Evolutionary conservation across 2,113 vertebrate species (phyloP).

Genomic region (Colius striatus): DNA sequence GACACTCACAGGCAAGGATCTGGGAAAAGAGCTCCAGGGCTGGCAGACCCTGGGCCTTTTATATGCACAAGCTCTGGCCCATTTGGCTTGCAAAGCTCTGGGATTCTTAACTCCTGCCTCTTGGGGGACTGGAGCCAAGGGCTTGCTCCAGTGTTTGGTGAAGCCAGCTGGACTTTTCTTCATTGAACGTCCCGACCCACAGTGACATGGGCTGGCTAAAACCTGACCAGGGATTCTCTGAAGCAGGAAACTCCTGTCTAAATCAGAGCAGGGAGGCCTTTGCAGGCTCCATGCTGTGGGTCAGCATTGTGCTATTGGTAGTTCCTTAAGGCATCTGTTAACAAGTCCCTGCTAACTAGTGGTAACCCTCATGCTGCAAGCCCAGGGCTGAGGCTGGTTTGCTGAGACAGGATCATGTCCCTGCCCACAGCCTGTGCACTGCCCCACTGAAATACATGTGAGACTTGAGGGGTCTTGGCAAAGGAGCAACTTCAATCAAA

Average conservation of each 20-base stretch:
- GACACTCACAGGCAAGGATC: neutral
- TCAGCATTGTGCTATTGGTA: neutral
- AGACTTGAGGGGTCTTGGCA: slow-evolving; percentile 2
- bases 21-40: neutral
- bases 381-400: neutral
- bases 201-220: neutral
- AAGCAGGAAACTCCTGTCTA: neutral
- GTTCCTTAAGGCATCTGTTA: neutral
- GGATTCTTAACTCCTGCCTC: neutral
- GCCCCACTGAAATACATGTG: neutral
- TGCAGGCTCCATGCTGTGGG: slow-evolving; percentile 1
- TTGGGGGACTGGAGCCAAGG: neutral
- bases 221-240: neutral
- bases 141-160: neutral
- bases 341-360: neutral
- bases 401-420: neutral
- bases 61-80: neutral
- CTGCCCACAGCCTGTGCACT: neutral
- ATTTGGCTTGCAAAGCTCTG: neutral
- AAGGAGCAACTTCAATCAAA: slow-evolving; percentile 12
- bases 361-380: neutral
- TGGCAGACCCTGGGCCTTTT: neutral
- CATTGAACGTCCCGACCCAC: neutral
- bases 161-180: neutral
- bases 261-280: neutral